These are phyloP conservation scores for Eudyptes chrysolophus DNA, from an alignment of 2,113 vertebrate genomes.

Conservation along the genomic window DNA sequence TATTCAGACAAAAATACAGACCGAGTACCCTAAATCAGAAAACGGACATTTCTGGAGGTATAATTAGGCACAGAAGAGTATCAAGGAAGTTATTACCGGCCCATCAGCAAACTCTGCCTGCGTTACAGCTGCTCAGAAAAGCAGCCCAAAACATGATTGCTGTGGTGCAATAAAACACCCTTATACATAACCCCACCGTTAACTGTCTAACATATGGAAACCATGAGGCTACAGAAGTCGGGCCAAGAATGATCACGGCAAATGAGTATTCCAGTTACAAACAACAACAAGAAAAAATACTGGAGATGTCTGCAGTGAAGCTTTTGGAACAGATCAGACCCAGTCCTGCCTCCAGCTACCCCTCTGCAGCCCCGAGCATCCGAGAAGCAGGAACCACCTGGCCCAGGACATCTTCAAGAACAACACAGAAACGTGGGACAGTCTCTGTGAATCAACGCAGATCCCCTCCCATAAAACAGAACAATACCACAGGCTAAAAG, in stretches of 20 bases:
- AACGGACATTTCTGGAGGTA: neutral
- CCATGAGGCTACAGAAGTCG: neutral
- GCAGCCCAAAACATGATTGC: neutral
- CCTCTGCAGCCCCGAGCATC: neutral
- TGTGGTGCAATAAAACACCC: neutral
- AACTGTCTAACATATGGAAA: neutral
- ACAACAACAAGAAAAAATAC: neutral
- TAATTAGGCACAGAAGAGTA: neutral
- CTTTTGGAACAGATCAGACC: neutral
- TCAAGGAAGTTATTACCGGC: neutral
- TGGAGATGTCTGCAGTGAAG: neutral
- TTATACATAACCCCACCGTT: neutral
- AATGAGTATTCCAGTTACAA: neutral
- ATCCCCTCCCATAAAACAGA: neutral
- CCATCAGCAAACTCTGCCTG: neutral
- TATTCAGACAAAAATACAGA: neutral
- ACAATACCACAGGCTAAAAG: neutral
- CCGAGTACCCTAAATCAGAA: neutral
- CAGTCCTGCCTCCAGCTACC: neutral
- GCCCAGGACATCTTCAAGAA: neutral
- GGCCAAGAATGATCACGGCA: neutral
- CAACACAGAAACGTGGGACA: fast-evolving
- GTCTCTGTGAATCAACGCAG: neutral
- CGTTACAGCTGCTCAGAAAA: neutral
- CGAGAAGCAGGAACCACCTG: fast-evolving